Evolutionary conservation across 2,113 vertebrate genomes (phyloP), one percentile per base, ranked within the genome.

Genomic region (Carassius auratus): DNA sequence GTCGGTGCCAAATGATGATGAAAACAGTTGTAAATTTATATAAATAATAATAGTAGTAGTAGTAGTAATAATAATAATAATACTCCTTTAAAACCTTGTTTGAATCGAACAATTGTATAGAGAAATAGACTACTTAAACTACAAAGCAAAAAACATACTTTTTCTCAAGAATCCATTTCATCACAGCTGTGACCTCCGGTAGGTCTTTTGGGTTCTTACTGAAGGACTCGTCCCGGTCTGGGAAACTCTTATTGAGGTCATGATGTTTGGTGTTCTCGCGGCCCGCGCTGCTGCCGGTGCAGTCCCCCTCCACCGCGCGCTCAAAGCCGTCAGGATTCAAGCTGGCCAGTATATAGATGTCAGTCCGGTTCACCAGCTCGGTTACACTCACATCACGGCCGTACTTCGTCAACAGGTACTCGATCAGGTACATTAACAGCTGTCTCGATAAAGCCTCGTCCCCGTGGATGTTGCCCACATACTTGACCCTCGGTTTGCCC

Each of bases 241-340:
- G 97, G 87, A 99, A 99, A 90, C 94, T 97, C 79, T 96, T 94
- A 93, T 98, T 98, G 57, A 98, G 95, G 91, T 99, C 97, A 3
- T 55, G 84, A 50, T 93, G 89, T 0, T 87, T 93, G 85, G 95
- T 93, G 86, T 98, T 98, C 64, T 92, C 87, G 45, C 97, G 92
- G 1, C 95, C 97, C 19, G 84, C 89, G 55, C 13, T 13, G 0
- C 74, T 59, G 0, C 95, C 93, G 7, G 0, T 2, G 91, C 97
- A 99, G 80, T 96, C 94, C 0, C 97, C 97, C 86, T 97, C 96
- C 1, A 0, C 77, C 66, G 97, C 95, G 80, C 76, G 93, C 92
- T 98, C 96, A 88, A 98, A 99, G 74, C 98, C 98, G 91, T 99
- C 98, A 0, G 98, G 98, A 91, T 99, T 98, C 94, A 98, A 96